Base-by-base conservation (phyloP, 2,113 vertebrate species). In the Sebastes fasciatus region DNA sequence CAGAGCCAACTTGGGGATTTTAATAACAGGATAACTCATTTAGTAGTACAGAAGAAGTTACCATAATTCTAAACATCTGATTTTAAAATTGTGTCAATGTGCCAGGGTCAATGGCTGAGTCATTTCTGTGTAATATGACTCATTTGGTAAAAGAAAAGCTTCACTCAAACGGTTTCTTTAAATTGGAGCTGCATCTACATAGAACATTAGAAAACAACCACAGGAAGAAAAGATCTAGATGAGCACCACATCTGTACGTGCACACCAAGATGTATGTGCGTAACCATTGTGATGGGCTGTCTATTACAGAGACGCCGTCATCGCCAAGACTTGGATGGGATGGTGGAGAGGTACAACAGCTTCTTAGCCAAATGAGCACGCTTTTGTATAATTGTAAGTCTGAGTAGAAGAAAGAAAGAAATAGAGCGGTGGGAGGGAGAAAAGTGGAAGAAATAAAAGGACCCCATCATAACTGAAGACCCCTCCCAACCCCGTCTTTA, bases 351-450 rank as follows among this genome's bases (percentile, higher is more conserved):
- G 26, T 26, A 62, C 69, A 67, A 89, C 81, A 83, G 83, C 82
- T 74, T 77, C 74, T 87, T 64, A 79, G 82, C 89, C 80, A 90
- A 93, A 93, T 88, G 90, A 90, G 82, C 91, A 89, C 85, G 89
- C 85, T 90, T 34, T 91, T 80, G 77, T 87, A 90, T 90, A 87
- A 91, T 86, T 77, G 81, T 61, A 77, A 58, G 77, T 84, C 84
- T 54, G 80, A 84, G 61, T 63, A 79, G 76, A 69, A 79, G 51
- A 75, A 68, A 83, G 63, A 84, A 60, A 40, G 76, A 85, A 74
- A 76, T 16, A 62, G 54, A 71, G 63, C 19, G 55, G 34, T 4
- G 49, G 46, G 65, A 57, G 60, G 66, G 52, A 65, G 64, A 64
- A n/a, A n/a, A 52, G 70, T 55, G 12, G 1, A 8, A 26, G 5